Evolutionary conservation across 2,888 invertebrate genomes (phyloP).

Genomic region (Macrosoma leucophasiata): DNA sequence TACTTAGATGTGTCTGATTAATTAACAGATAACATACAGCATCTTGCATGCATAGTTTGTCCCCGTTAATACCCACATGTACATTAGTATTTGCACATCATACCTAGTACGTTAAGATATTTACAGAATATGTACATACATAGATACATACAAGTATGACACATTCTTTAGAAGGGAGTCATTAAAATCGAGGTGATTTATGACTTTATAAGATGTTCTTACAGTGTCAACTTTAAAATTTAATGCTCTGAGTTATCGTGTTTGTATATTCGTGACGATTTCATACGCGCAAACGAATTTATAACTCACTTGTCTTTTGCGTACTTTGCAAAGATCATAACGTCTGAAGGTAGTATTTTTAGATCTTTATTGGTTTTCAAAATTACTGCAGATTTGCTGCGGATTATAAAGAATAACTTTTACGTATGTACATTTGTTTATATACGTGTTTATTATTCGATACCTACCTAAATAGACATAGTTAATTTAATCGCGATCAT

Average conservation of each 20-base stretch:
- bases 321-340: constrained; percentile 56
- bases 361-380: constrained; percentile 58
- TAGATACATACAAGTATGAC: constrained; percentile 20
- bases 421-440: too few relatives aligned
- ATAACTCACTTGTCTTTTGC: constrained; percentile 57
- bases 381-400: constrained; percentile 52
- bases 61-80: too few relatives aligned
- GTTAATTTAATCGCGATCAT: too few relatives aligned
- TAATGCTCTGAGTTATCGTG: constrained; percentile 66
- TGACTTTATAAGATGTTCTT: constrained; percentile 68
- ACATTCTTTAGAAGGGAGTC: constrained; percentile 38
- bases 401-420: constrained; percentile 48
- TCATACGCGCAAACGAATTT: constrained; percentile 70
- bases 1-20: too few relatives aligned
- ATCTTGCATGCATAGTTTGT: too few relatives aligned
- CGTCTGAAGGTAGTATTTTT: constrained; percentile 60
- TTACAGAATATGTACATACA: not conserved
- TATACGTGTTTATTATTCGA: too few relatives aligned
- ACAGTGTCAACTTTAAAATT: constrained; percentile 74
- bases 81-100: too few relatives aligned
- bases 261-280: constrained; percentile 64
- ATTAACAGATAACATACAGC: too few relatives aligned
- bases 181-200: constrained; percentile 59
- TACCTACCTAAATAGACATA: too few relatives aligned
- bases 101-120: too few relatives aligned